Evolutionary conservation across 2,797 vertebrate species (phyloP), one percentile per base, ranked within the genome.

Genomic region (Adrianichthys oophorus): DNA sequence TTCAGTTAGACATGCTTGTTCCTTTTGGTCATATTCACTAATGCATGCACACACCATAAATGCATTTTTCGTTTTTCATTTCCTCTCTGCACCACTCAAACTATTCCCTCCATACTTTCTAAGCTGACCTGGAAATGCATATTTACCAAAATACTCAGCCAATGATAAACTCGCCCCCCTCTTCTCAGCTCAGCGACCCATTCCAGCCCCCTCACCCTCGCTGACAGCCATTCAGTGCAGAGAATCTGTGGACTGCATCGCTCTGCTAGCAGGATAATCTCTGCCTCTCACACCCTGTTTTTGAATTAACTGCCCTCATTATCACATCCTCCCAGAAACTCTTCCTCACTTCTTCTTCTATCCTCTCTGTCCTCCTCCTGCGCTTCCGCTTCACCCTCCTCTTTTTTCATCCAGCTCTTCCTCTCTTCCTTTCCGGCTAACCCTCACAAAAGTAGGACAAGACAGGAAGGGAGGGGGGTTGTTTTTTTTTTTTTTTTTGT

Each of bases 221-320:
- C 75, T 78, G 80, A 83, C 85, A 87, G 70, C 80, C 77, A 79
- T 80, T 81, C 68, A 76, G 74, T 81, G 85, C 80, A 78, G 80
- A 83, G 83, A 89, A 91, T 90, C 87, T 88, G 79, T 65, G 85
- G 76, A 71, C 82, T 73, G 78, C 80, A 88, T 89, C 83, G 52
- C 61, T 62, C 60, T 48, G 79, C 85, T 83, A 4, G 70, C 65
- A 48, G 74, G 73, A 79, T 87, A 87, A 90, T 90, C 88, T 88
- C 83, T 76, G 65, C 79, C 65, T 80, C 80, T 87, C 87, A 85
- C 83, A 82, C 84, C 81, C 85, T 78, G 75, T 80, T 84, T 83
- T 79, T 73, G 85, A 89, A 91, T 90, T 83, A 91, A 83, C 82
- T 71, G 64, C 74, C 85, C 84, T 89, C 82, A 90, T 89, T 88